Base-by-base conservation (phyloP, 2,113 vertebrate genomes). In the Stictonetta naevosa region DNA sequence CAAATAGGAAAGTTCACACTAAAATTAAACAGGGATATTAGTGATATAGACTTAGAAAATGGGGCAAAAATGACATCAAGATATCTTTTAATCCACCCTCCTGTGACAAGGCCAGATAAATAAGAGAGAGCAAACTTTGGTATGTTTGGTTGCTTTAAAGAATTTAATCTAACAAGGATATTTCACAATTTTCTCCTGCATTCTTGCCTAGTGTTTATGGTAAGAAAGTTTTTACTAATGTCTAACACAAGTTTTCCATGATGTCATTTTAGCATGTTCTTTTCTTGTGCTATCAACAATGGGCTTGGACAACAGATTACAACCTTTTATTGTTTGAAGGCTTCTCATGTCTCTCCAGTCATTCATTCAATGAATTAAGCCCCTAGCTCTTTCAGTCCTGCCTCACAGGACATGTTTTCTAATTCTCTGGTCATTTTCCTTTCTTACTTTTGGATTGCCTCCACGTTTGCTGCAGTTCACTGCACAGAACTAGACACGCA, bases 371-470 rank as follows among this genome's bases (percentile, higher is more conserved):
- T 68, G 82, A 75, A 88, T 67, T 52, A 91, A 91, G 26, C 21
- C 8, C 18, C 40, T 53, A 50, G 13, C 21, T 92, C 67, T 69
- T 69, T 84, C 62, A 46, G 82, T 87, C 67, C 86, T 91, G 66
- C 53, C 48, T 72, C 62, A 42, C 10, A 76, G 66, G 33, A 22
- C 64, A 38, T 50, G 29, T 73, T 84, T 88, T 82, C 69, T 79
- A 91, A 87, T 79, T 73, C 84, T 68, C 72, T 85, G 55, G 33
- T 73, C 53, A 40, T 91, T 95, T 87, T 88, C 66, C 14, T 80
- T 90, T 92, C 84, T 94, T 79, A 86, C 64, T 75, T 86, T 91
- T 68, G 48, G 83, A 72, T 68, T 81, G 46, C n/a, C 58, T 75
- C 18, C 69, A 62, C n/a, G 31, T 95, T 86, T 93, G 42, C 75